Base-by-base conservation (phyloP, 2,888 invertebrate genomes). In the Mesochorus sp. region DNA sequence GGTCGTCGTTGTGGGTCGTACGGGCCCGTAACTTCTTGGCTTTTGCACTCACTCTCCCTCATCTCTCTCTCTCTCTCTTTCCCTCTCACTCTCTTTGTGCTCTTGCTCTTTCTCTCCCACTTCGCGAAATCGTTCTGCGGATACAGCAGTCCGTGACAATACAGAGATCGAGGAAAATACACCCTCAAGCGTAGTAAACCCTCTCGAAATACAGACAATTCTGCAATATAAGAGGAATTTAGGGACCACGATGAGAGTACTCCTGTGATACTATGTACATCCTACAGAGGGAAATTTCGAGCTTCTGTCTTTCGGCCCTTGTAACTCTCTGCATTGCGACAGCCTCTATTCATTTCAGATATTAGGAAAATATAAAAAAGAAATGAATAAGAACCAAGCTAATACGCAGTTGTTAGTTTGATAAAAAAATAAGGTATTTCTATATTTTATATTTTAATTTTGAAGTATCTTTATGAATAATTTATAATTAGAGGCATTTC, bases 1-100 rank as follows among this genome's bases (percentile, higher is more conserved):
- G 84, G 81, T 84, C 82, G 81, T 82, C 82, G n/a, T n/a, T 62
- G 17, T 67, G 81, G 85, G 82, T 83, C 82, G 68, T 67, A 78
- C 76, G 57, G 75, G 76, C 79, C 83, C 85, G 84, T 87, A 86
- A 88, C 82, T 88, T 85, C 85, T 84, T 82, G 70, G 62, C 44
- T 44, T 55, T 42, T 47, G 77, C 51, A 17, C 51, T 61, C 61
- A n/a, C 1, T 12, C 12, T 10, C 5, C 14, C 3, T 31, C 1
- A 14, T 17, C 10, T 37, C 64, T 24, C 28, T 17, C 79, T 73
- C 55, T 67, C 26, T 12, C 37, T 28, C n/a, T n/a, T n/a, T n/a
- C n/a, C n/a, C n/a, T n/a, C n/a, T n/a, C n/a, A n/a, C n/a, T n/a
- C n/a, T n/a, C n/a, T n/a, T n/a, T n/a, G 19, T 21, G n/a, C 34